Evolutionary conservation across 2,888 invertebrate species (phyloP), one percentile per base, ranked within the genome.

Genomic region (Exephanes ischioxanthus): DNA sequence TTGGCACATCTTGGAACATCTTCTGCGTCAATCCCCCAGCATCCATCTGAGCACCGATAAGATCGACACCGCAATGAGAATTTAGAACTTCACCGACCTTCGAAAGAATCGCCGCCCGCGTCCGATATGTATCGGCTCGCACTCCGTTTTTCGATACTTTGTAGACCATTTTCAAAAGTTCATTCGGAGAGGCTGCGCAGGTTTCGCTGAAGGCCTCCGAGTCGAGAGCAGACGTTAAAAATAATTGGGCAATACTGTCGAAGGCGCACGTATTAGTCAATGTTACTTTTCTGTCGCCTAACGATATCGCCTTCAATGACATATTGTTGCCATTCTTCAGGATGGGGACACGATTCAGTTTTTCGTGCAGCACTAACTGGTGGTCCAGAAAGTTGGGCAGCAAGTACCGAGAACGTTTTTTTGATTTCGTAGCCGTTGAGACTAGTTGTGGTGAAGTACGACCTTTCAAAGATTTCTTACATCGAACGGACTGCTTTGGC

Each of bases 201-300:
- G 33, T 55, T n/a, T 55, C 55, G 4, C 11, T 0, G n/a, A 71
- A 71, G 7, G 51, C 11, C 11, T 51, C 37, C 19, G 53, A 71
- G 37, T 71, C 71, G 37, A 71, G 71, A 6, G 55, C 33, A 4
- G 37, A 22, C 11, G 55, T 37, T 4, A 71, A 26, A n/a, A 71
- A 71, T 9, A 71, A 0, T n/a, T 71, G 55, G n/a, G 55, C 37
- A 0, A 71, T 7, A 9, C 71, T 71, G 30, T 71, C 71, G 7
- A 55, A 71, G 33, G 55, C 19, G 6, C 71, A 71, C 5, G 71
- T 71, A 11, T 71, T 37, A 5, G 26, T 71, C 53, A 71, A n/a
- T 5, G 71, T 71, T 0, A 37, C n/a, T 55, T 71, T 71, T 30
- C 19, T 55, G 16, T 14, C n/a, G 1, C 6, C 0, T 7, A 37